Percentiles rank a stretch among this genome's conserved stretches.
Conservation (phyloP, 2,888 invertebrate species). For the Microdon myrmicae region DNA sequence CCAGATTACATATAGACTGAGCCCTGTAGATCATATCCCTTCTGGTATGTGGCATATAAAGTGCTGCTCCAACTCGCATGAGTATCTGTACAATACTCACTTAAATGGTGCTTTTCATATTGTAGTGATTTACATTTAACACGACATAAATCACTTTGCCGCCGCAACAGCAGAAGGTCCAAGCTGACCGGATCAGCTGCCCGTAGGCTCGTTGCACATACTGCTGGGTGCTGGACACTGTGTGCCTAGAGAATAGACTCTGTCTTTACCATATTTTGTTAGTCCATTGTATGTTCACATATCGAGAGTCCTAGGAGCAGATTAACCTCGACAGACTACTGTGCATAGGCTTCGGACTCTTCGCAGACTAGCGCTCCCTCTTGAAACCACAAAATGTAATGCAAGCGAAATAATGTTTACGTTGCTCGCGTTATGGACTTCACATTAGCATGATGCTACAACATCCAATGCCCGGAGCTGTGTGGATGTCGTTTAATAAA, state of each 20-base stretch:
- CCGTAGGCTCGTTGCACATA: slow-evolving; percentile 28
- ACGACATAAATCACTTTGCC: slow-evolving; percentile 58
- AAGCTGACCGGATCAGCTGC: slow-evolving; percentile 9
- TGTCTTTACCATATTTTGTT: slow-evolving; percentile 21
- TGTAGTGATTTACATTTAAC: slow-evolving; percentile 60
- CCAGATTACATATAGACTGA: slow-evolving; percentile 24
- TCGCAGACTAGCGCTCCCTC: slow-evolving; percentile 7
- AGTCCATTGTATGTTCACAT: slow-evolving; percentile 37
- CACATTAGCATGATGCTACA: background rate
- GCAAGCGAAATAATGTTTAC: slow-evolving; percentile 27
- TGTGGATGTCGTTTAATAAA: slow-evolving; percentile 22
- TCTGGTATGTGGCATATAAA: slow-evolving; percentile 26
- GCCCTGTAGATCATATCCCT: slow-evolving; percentile 37
- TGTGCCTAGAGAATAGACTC: slow-evolving; percentile 16
- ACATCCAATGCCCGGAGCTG: slow-evolving; percentile 8
- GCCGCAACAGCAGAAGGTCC: slow-evolving; percentile 48
- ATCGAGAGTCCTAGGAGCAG: slow-evolving; percentile 8
- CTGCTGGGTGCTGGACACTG: slow-evolving; percentile 8
- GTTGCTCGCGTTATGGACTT: background rate
- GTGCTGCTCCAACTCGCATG: slow-evolving; percentile 30
- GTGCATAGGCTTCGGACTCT: too few species aligned
- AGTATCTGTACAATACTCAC: slow-evolving; percentile 43
- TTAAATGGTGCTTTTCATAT: slow-evolving; percentile 56
- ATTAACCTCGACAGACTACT: too few species aligned
- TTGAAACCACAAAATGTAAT: slow-evolving; percentile 44